Percentiles rank a stretch among this genome's conserved stretches.
Conservation (phyloP, 2,797 vertebrate species). For the Halcyon smyrnensis region DNA sequence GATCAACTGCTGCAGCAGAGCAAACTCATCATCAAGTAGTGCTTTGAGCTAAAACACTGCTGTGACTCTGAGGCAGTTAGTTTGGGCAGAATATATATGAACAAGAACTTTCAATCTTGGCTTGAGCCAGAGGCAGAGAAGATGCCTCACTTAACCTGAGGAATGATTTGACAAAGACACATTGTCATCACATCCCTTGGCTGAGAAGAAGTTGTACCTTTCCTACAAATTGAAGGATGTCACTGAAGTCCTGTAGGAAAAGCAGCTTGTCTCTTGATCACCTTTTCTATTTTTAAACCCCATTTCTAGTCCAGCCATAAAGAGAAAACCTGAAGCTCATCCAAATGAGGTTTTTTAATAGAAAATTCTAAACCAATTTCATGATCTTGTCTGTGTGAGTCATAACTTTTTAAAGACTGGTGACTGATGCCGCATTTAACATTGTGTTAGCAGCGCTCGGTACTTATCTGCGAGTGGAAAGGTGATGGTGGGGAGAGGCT, state of each 20-base stretch:
- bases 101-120: not conserved
- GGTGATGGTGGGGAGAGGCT: not conserved
- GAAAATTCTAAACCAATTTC: not conserved
- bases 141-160: not conserved
- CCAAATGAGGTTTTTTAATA: conserved; percentile 14
- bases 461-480: not conserved
- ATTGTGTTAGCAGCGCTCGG: not conserved
- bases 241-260: not conserved
- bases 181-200: not conserved
- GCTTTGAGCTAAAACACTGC: not conserved
- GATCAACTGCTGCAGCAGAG: not conserved
- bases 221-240: not conserved
- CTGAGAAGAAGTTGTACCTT: not conserved
- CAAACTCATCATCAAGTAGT: not conserved
- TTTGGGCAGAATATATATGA: not conserved
- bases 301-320: not conserved
- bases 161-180: not conserved
- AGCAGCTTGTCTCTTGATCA: not conserved
- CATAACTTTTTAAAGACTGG: not conserved
- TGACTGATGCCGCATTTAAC: not conserved
- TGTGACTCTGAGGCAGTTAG: not conserved
- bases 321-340: not conserved
- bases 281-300: not conserved
- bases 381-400: not conserved
- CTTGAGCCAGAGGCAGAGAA: not conserved